phyloP scores from a whole-genome alignment of 2,113 vertebrate species.

The Ciconia stormi region DNA sequence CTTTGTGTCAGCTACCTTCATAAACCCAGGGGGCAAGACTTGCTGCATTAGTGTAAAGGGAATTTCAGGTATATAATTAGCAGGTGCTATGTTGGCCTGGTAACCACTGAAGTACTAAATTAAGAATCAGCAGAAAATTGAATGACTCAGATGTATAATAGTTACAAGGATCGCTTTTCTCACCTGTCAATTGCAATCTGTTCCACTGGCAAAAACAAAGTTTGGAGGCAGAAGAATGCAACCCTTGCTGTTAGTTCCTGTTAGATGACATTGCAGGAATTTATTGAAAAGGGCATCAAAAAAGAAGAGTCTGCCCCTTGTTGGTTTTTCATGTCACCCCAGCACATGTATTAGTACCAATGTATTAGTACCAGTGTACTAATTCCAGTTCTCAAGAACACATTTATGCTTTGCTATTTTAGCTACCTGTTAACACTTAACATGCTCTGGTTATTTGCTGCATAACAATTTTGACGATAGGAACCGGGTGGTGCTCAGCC shows the following conservation, averaged over 20 bases:
- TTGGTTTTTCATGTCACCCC: neutral
- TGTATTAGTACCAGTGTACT: neutral
- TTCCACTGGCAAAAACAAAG: neutral
- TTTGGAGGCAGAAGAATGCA: neutral
- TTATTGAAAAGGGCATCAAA: neutral
- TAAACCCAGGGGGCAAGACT: neutral
- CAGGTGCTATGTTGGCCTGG: conserved; percentile 9
- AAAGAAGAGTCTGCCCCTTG: neutral
- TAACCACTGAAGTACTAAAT: conserved; percentile 20
- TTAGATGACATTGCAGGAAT: neutral
- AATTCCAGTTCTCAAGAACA: neutral
- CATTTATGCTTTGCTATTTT: neutral
- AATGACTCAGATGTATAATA: conserved; percentile 27
- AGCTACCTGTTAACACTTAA: neutral
- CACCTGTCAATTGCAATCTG: conserved; percentile 56
- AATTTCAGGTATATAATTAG: conserved; percentile 25
- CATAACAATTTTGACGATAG: neutral
- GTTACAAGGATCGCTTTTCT: neutral
- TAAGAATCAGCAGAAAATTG: conserved; percentile 43
- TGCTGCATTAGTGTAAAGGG: neutral
- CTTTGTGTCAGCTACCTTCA: neutral
- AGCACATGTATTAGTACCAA: neutral
- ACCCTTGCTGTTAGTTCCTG: neutral
- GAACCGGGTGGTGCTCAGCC: neutral
- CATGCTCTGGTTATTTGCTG: neutral